phyloP scores from a whole-genome alignment of 2,888 invertebrate genomes.

The Cenopis cana region DNA sequence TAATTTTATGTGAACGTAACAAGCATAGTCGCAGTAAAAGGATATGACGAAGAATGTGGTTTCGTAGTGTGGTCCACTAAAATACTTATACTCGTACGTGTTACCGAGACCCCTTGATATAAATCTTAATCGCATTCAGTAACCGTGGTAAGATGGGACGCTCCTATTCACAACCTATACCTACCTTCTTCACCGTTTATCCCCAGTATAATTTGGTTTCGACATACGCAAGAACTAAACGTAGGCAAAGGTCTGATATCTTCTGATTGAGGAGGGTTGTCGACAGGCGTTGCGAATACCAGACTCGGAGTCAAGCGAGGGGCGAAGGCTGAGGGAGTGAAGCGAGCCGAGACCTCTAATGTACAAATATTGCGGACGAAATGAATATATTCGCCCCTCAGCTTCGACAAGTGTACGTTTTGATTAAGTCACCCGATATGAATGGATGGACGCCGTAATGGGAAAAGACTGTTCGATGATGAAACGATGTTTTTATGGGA shows the following conservation, averaged over 20 bases:
- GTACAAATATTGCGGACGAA: constrained; percentile 85
- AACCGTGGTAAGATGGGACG: constrained; percentile 23
- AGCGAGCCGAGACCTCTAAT: constrained; percentile 83
- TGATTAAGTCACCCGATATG: constrained; percentile 80
- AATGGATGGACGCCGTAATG: constrained; percentile 70
- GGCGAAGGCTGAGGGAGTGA: constrained; percentile 65
- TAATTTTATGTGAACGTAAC: constrained; percentile 26
- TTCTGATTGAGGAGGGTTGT: not conserved
- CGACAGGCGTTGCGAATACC: constrained; percentile 49
- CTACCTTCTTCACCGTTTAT: not conserved
- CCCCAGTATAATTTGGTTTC: not conserved
- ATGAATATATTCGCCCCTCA: constrained; percentile 80
- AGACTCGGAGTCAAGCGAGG: constrained; percentile 71
- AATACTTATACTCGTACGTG: constrained; percentile 8
- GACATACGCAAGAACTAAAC: not conserved
- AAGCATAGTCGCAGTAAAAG: constrained; percentile 16
- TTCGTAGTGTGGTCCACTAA: constrained; percentile 14
- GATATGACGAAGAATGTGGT: constrained; percentile 10
- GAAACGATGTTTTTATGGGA: constrained; percentile 60
- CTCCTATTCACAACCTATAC: not conserved
- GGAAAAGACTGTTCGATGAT: constrained; percentile 62
- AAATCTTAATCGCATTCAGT: constrained; percentile 19
- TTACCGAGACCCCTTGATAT: constrained; percentile 13
- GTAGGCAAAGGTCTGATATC: not conserved
- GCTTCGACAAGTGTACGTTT: constrained; percentile 70